phyloP scores from a whole-genome alignment of 2,113 vertebrate species.

The Isurus oxyrinchus region DNA sequence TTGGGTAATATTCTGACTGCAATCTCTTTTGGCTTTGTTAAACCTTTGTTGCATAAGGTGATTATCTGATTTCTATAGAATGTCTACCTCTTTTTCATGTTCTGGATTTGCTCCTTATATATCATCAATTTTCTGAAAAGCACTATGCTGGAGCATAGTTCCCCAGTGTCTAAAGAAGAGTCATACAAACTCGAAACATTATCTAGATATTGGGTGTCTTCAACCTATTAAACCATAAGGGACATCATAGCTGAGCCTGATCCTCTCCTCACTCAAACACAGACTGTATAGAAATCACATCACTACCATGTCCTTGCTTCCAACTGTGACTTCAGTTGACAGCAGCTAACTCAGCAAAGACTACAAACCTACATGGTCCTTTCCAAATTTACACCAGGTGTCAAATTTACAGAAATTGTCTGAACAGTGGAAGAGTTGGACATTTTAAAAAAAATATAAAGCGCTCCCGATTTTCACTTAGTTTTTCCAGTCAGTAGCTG shows the following conservation, averaged over 20 bases:
- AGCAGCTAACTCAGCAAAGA: background rate
- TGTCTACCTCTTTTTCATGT: background rate
- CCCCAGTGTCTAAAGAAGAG: background rate
- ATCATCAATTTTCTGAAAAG: background rate
- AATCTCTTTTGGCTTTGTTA: background rate
- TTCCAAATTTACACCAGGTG: background rate
- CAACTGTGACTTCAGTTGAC: background rate
- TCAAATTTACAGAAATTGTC: background rate
- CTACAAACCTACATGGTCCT: background rate
- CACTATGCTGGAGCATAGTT: background rate
- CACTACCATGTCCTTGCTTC: background rate
- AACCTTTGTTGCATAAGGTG: background rate
- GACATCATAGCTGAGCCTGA: background rate
- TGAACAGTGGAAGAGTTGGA: background rate
- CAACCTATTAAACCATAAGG: background rate
- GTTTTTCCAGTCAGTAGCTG: background rate
- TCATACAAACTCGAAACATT: no score
- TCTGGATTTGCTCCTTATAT: background rate
- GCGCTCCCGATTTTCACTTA: background rate
- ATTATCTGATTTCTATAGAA: background rate
- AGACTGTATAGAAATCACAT: background rate
- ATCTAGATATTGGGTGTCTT: background rate
- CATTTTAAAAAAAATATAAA: background rate
- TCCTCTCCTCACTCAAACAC: background rate
- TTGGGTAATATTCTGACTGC: background rate